Evolutionary conservation across 2,888 invertebrate species (phyloP).

Genomic region (Pristionchus mayeri): DNA sequence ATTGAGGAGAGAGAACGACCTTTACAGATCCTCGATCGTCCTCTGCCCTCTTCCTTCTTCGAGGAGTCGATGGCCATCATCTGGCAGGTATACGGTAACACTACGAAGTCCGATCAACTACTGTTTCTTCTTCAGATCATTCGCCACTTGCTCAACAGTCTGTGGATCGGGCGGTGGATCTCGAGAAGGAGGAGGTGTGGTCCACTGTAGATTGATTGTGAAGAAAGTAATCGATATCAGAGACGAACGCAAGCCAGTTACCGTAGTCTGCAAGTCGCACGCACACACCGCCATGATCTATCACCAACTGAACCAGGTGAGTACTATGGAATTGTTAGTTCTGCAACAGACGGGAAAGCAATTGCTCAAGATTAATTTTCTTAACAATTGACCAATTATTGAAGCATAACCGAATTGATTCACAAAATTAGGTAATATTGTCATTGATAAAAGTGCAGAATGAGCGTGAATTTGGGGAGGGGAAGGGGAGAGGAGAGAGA

Average conservation of each 20-base stretch:
- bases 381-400: neutral
- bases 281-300: slow-evolving; percentile 74
- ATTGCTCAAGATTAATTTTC: neutral
- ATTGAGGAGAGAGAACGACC: too few species aligned
- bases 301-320: slow-evolving; percentile 71
- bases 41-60: slow-evolving; percentile 69
- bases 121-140: slow-evolving; percentile 56
- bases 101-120: too few species aligned
- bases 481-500: too few species aligned
- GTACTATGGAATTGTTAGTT: neutral
- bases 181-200: slow-evolving; percentile 58
- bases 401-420: neutral
- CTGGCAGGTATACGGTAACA: slow-evolving; percentile 55
- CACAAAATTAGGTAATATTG: neutral
- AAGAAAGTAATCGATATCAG: slow-evolving; percentile 32
- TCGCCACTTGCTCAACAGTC: slow-evolving; percentile 70
- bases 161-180: slow-evolving; percentile 74
- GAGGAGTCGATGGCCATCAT: slow-evolving; percentile 67
- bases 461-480: too few species aligned
- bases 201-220: neutral
- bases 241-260: slow-evolving; percentile 60
- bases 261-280: slow-evolving; percentile 72
- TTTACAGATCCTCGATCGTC: slow-evolving; percentile 66
- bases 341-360: too few species aligned
- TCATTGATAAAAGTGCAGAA: neutral